Evolutionary conservation across 2,888 invertebrate species (phyloP).

Genomic region (Altica lythri): DNA sequence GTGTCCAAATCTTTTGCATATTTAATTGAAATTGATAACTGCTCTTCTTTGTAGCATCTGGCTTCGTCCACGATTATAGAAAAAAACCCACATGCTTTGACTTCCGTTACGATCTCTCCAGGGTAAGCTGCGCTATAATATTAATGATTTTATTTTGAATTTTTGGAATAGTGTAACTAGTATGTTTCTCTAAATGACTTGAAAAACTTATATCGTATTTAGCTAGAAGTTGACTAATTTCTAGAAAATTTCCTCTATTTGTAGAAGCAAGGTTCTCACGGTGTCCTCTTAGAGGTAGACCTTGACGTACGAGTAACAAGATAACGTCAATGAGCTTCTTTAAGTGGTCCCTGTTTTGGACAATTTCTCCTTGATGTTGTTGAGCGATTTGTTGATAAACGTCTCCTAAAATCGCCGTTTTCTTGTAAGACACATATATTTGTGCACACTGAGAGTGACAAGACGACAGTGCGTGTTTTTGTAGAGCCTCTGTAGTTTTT

Average conservation of each 20-base stretch:
- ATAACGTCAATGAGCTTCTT: conserved; percentile 17
- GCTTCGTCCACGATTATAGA: conserved; percentile 25
- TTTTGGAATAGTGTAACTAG: conserved; percentile 14
- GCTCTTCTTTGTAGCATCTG: conserved; percentile 22
- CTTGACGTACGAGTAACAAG: conserved; percentile 15
- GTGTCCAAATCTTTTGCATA: conserved; percentile 16
- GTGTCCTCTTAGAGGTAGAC: conserved; percentile 18
- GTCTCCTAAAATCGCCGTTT: conserved; percentile 1
- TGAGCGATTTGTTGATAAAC: conserved; percentile 10
- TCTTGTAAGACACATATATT: conserved; percentile 8
- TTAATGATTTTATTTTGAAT: conserved; percentile 20
- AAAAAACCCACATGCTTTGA: conserved; percentile 11
- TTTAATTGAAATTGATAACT: conserved; percentile 19
- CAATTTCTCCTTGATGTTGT: conserved; percentile 9
- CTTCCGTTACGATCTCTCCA: conserved; percentile 7
- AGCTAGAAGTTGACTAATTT: no score
- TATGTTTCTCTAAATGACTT: conserved; percentile 4
- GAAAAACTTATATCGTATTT: conserved; percentile 15
- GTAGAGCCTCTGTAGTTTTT: conserved; percentile 6
- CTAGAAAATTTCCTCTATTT: conserved; percentile 21
- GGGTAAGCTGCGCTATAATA: background rate
- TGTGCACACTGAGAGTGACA: background rate
- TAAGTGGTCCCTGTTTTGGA: conserved; percentile 16
- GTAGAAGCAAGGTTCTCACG: conserved; percentile 7
- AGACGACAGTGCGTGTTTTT: conserved; percentile 15